These are phyloP conservation scores for human (Homo sapiens) DNA, from an alignment of 2,113 vertebrate genomes.

Conservation along the genomic window DNA sequence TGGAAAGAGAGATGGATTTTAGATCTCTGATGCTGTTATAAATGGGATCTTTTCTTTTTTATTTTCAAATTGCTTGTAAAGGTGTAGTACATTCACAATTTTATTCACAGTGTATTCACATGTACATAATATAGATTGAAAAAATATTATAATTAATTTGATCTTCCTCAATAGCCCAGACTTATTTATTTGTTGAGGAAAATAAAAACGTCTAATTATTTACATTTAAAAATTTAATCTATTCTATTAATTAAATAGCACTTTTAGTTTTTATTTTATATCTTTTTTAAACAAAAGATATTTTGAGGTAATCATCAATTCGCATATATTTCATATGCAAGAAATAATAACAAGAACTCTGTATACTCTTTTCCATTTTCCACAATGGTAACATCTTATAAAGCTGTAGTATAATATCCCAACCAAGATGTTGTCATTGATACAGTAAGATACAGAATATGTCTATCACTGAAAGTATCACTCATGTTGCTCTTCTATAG, in stretches of 20 bases:
- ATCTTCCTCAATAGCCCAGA: background rate
- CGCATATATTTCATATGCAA: no score
- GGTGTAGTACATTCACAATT: background rate
- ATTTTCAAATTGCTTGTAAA: slow-evolving; percentile 26
- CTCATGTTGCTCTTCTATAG: no score
- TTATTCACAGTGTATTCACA: background rate
- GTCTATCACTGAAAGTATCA: no score
- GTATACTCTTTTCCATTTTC: no score
- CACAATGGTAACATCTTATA: no score
- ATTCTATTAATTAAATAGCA: background rate
- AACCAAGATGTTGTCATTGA: no score
- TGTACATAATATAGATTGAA: background rate
- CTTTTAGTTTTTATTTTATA: no score
- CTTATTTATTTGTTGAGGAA: background rate
- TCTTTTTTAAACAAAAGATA: no score
- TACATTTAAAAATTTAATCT: background rate
- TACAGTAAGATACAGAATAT: no score
- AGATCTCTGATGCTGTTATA: background rate
- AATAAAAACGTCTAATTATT: background rate
- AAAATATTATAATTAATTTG: background rate
- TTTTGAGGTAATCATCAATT: no score
- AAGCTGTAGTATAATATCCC: no score
- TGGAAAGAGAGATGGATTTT: background rate
- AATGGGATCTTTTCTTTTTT: background rate
- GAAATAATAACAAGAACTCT: no score